A percentile compares a stretch with the other conserved stretches of the same genome.
Evolutionary conservation across 2,113 vertebrate species (phyloP).

Genomic region (Anser cygnoides): DNA sequence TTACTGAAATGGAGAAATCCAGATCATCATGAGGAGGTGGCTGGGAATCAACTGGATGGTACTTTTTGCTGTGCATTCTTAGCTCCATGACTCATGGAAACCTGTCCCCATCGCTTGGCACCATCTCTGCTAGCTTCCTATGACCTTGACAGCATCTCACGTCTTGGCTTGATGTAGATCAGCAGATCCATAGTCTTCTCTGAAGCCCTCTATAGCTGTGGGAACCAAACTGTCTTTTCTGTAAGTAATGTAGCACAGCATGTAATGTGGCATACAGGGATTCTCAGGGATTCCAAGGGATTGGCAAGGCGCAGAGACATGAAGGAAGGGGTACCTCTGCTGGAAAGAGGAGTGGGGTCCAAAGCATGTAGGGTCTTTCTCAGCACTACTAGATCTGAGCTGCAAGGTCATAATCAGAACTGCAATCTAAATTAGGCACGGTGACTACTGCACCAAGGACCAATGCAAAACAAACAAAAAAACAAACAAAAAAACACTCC

Average conservation of each 20-base stretch:
- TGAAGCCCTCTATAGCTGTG: neutral
- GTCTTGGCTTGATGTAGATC: neutral
- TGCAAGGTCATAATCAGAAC: neutral
- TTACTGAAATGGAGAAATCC: neutral
- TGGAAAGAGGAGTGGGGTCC: neutral
- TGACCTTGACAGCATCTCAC: neutral
- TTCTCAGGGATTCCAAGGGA: neutral
- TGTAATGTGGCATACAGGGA: neutral
- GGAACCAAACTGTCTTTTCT: neutral
- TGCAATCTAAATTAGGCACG: neutral
- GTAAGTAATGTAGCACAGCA: rapidly evolving
- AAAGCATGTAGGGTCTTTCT: neutral
- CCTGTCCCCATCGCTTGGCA: neutral
- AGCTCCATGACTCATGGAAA: rapidly evolving
- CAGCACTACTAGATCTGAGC: neutral
- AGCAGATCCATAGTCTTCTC: neutral
- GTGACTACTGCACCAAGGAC: neutral
- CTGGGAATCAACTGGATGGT: neutral
- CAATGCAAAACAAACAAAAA: neutral
- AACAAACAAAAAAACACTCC: too few species aligned
- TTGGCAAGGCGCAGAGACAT: neutral
- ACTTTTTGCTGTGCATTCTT: neutral
- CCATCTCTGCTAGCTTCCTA: neutral
- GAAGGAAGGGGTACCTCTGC: too few species aligned
- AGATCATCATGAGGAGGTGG: neutral